Evolutionary conservation across 2,888 invertebrate genomes (phyloP), one percentile per base, ranked within the genome.

Genomic region (Melinaea menophilus): DNA sequence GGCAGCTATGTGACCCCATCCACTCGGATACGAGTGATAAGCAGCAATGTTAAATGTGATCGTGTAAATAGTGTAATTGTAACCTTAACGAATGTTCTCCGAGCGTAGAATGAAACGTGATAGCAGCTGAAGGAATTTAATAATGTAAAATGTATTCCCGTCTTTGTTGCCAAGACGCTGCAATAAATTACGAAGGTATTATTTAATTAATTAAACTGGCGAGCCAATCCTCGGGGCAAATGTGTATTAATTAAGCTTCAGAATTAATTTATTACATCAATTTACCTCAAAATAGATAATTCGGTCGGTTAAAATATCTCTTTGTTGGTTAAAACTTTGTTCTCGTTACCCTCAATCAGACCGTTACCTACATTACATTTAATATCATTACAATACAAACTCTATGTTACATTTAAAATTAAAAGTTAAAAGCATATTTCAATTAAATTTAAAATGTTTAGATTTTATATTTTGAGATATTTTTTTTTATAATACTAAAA

Each of bases 131-230:
- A 70, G 74, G 75, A 80, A 80, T 80, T 80, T 80, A 81, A 79
- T 79, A 76, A 75, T 64, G 71, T 41, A 67, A 68, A 79, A 79
- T 76, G 71, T 76, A 76, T 73, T 58, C 65, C 68, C 67, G 69
- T 69, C 74, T 77, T 75, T 76, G 75, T 76, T 76, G 70, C 72
- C 74, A 76, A 77, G 75, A 75, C 71, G 72, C 66, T 73, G 74
- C 74, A 75, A 79, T 79, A 78, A 80, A 81, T 80, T 78, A 77
- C 68, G 59, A 65, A 64, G 69, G 71, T 69, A 68, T 76, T 76
- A 74, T 75, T 76, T 75, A 73, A 75, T 75, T 75, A 72, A 76
- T 72, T 74, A 73, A 73, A 68, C 62, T 59, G 61, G 59, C 57
- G 59, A 56, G 63, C 65, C 64, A 58, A 67, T 61, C 59, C 61